Conservation (phyloP, 2,797 vertebrate genomes). For the Knipowitschia caucasica region DNA sequence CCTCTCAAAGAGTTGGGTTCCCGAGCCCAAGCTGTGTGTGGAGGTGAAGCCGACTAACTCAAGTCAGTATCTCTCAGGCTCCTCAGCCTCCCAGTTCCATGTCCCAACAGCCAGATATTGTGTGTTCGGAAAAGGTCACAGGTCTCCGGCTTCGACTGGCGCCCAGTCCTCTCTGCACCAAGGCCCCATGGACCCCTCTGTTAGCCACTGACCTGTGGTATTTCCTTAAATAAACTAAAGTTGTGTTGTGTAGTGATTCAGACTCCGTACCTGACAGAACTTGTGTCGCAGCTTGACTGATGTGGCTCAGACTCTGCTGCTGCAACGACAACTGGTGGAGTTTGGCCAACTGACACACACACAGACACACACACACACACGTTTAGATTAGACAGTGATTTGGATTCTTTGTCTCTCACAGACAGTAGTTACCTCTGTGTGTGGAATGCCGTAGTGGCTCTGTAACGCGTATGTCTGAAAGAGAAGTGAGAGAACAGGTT, state of each 20-base stretch:
- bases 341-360: slow-evolving; percentile 78
- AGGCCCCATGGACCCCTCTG: no score
- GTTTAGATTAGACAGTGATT: no score
- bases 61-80: no score
- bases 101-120: no score
- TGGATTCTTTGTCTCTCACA: neutral
- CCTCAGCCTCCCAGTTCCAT: no score
- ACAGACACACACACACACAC: neutral
- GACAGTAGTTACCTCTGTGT: slow-evolving; percentile 68
- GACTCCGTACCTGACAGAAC: slow-evolving; percentile 79
- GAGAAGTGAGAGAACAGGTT: neutral
- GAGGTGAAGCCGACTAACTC: no score
- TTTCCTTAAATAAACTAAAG: neutral
- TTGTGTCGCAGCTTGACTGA: slow-evolving; percentile 74
- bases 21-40: no score
- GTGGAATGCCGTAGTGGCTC: slow-evolving; percentile 77
- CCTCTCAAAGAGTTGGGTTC: no score
- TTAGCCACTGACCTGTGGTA: no score
- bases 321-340: slow-evolving; percentile 90
- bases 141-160: no score
- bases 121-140: no score
- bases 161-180: no score
- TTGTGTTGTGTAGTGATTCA: neutral
- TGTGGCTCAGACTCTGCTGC: slow-evolving; percentile 77
- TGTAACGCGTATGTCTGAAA: slow-evolving; percentile 72